phyloP scores from a whole-genome alignment of 1,140 invertebrate genomes.

The Hycleus phaleratus region DNA sequence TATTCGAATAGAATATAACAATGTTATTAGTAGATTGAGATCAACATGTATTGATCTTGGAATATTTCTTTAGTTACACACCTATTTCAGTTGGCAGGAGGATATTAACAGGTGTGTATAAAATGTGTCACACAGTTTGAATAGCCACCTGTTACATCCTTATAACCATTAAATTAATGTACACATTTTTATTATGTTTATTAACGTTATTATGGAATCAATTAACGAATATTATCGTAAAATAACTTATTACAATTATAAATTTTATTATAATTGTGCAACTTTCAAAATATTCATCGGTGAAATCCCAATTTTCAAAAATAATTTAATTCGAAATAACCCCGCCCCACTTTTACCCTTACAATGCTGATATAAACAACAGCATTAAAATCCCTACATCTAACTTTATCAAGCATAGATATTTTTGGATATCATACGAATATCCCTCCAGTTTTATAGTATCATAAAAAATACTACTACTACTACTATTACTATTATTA shows the following conservation, averaged over 20 bases:
- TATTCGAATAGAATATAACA: no score
- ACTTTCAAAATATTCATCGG: no score
- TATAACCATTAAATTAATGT: background rate
- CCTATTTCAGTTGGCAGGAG: conserved; percentile 3
- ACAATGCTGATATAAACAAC: conserved; percentile 24
- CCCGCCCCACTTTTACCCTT: conserved; percentile 25
- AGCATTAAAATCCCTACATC: conserved; percentile 17
- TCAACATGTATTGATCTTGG: no score
- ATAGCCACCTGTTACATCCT: conserved; percentile 12
- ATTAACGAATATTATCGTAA: background rate
- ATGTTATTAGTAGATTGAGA: no score
- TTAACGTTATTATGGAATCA: background rate
- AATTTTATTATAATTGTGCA: no score
- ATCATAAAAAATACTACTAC: no score
- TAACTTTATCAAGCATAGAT: conserved; percentile 16
- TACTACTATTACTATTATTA: background rate
- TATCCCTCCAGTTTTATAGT: no score
- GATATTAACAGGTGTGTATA: conserved; percentile 11
- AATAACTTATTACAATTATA: background rate
- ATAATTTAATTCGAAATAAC: background rate
- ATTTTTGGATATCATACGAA: background rate
- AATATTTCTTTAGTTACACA: no score
- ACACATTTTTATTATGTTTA: background rate
- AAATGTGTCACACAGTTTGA: background rate
- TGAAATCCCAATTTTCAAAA: no score